Evolutionary conservation across 2,888 invertebrate species (phyloP), one percentile per base, ranked within the genome.

Genomic region (Lithophane leautieri): DNA sequence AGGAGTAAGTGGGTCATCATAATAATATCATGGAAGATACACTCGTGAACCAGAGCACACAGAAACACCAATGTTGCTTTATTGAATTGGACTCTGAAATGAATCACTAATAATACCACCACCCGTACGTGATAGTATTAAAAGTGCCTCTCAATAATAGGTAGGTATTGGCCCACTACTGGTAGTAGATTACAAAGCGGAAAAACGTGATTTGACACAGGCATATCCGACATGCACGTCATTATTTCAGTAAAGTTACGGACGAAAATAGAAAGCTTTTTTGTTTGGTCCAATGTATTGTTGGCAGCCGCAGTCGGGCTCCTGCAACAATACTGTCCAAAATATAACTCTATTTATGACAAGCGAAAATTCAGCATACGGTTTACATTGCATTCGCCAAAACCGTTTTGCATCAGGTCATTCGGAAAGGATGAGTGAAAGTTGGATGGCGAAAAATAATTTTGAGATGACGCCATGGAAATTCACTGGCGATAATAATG

Each of bases 1-100:
- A 75, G 62, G 73, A 82, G 68, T 87, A 90, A 88, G 85, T 90
- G 78, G 90, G 89, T 89, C 90, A 89, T 82, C 78, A 85, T 71
- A 84, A 82, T 82, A 86, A 88, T 86, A 82, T 84, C 80, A 80
- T 75, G 76, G 76, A 79, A 75, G 82, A 86, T 83, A 88, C 76
- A 78, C 66, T 85, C 77, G 71, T 76, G 83, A 89, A 86, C 81
- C 78, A 78, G 72, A 83, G 70, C 83, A 72, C 75, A 66, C 75
- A 70, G 68, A 67, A 79, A 73, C 67, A 74, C n/a, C 66, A 71
- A 78, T 73, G 65, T 60, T 81, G 67, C 67, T 79, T 71, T 68
- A 70, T 73, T 62, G 54, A 76, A 78, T 44, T 81, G 56, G 60
- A 54, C 79, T 72, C 58, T 78, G 52, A 66, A 69, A 78, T 66